Conservation (phyloP, 2,113 vertebrate species). For the Piprites chloris region DNA sequence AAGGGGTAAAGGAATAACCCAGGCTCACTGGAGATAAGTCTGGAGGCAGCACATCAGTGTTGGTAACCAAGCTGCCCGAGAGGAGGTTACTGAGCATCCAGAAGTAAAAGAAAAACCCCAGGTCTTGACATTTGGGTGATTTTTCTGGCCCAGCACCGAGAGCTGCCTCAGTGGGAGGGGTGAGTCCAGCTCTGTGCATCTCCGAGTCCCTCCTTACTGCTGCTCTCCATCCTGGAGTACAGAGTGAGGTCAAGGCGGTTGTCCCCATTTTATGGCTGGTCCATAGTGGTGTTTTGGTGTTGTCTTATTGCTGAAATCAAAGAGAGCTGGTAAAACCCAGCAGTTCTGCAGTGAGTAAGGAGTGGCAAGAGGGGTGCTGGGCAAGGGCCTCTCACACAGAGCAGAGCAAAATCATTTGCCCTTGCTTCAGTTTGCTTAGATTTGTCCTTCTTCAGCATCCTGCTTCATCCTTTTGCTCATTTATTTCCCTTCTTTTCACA, state of each 20-base stretch:
- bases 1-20: not conserved
- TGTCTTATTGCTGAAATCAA: not conserved
- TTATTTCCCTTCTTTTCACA: not conserved
- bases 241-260: not conserved
- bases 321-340: not conserved
- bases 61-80: constrained; percentile 33
- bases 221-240: not conserved
- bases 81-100: constrained; percentile 13
- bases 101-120: not conserved
- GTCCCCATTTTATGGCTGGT: not conserved
- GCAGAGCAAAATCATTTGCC: not conserved
- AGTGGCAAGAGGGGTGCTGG: not conserved
- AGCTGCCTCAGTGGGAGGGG: not conserved
- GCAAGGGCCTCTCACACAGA: not conserved
- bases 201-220: not conserved
- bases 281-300: fast-evolving
- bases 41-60: not conserved
- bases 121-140: constrained; percentile 14
- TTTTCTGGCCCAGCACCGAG: not conserved
- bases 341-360: not conserved
- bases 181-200: not conserved
- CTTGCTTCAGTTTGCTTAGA: not conserved
- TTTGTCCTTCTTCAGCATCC: not conserved
- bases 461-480: not conserved
- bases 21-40: not conserved